Conservation (phyloP, 2,797 vertebrate species). For the Spatula versicolor region DNA sequence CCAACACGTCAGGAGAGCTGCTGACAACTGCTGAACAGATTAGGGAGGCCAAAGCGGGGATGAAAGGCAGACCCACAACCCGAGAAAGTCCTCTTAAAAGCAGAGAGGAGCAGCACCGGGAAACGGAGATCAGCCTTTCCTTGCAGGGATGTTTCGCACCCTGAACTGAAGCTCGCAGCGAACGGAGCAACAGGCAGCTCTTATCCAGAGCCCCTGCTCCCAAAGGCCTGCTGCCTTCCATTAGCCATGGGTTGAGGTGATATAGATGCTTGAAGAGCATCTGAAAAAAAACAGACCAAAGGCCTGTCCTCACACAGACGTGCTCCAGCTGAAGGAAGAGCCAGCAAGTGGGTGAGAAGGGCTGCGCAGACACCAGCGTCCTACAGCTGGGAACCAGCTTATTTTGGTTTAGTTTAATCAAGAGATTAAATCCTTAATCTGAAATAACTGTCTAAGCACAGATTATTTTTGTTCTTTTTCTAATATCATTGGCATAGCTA, state of each 20-base stretch:
- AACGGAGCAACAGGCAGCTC: neutral
- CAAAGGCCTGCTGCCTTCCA: neutral
- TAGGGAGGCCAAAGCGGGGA: neutral
- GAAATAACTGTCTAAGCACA: conserved; percentile 54
- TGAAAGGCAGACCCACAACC: neutral
- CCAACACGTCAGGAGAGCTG: neutral
- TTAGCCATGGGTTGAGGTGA: neutral
- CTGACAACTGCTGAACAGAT: neutral
- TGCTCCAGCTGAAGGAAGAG: neutral
- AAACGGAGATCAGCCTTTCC: neutral
- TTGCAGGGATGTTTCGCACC: fast-evolving
- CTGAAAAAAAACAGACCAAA: neutral
- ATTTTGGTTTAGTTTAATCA: conserved; percentile 54
- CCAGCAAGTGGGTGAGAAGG: neutral
- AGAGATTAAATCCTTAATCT: conserved; percentile 62
- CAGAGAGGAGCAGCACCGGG: neutral
- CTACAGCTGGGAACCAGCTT: conserved; percentile 51
- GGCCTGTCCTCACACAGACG: conserved; percentile 7
- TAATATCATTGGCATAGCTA: neutral
- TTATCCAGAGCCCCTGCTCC: neutral
- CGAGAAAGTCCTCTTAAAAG: neutral
- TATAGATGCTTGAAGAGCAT: conserved; percentile 11
- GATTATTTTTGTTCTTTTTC: neutral
- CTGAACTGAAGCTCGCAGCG: neutral
- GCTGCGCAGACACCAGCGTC: neutral